Evolutionary conservation across 2,797 vertebrate species (phyloP), one percentile per base, ranked within the genome.

Genomic region (Sebastes ruberrimus): DNA sequence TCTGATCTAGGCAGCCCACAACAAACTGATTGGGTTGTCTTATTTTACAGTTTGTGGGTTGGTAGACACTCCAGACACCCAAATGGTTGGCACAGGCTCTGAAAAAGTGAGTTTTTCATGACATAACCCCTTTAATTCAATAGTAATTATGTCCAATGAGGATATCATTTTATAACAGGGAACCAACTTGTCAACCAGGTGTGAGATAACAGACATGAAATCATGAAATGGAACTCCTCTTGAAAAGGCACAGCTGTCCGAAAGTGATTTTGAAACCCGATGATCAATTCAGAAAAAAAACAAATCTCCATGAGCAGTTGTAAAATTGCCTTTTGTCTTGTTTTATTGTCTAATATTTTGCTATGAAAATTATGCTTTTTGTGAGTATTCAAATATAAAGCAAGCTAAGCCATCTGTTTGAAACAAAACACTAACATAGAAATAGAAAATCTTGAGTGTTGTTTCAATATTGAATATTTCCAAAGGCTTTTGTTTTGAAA

Each of bases 211-310:
- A 55, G 0, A 73, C 10, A 56, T 33, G 20, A 25, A 55, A 71
- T 20, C 38, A 22, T 66, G 30, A 35, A 72, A 65, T 23, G 60
- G 35, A 71, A n/a, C 14, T 35, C 2, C 28, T 66, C 61, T 71
- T 78, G 20, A 52, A 25, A 64, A 78, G 57, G 27, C 22, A 62
- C 56, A 78, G 23, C 42, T 78, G 53, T 61, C 27, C 38, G 18
- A 70, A 14, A 61, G 38, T 64, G 4, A 83, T 78, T 75, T 60
- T 72, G 67, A 78, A 33, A 61, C 56, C 38, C 10, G 53, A 27
- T 70, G 30, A 82, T 78, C 23, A 76, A 32, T 35, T 73, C 27
- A 70, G 13, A 8, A 27, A 57, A 38, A 57, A 56, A 23, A 65
- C 30, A 53, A 69, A 69, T 63, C 4, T 57, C 7, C 10, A 22